These are phyloP conservation scores for Lissonota sp. DNA, from an alignment of 2,888 invertebrate genomes.

Conservation along the genomic window DNA sequence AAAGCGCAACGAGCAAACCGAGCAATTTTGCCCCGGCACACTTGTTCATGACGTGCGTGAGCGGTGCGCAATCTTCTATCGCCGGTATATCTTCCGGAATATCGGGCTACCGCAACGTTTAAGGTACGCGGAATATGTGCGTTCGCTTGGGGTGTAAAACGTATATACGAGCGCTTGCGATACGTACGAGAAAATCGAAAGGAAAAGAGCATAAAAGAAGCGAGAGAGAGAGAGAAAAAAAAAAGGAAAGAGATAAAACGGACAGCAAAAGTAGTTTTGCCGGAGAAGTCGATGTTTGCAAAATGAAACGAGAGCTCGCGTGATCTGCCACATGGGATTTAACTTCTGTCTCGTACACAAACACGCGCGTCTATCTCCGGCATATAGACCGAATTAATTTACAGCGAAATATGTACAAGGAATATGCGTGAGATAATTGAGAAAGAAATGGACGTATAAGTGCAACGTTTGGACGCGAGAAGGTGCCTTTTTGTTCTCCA, in stretches of 20 bases:
- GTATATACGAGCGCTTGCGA: conserved; percentile 42
- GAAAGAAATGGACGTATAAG: too few relatives aligned
- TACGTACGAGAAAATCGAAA: conserved; percentile 39
- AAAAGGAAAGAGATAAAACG: conserved; percentile 24
- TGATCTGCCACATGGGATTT: conserved; percentile 57
- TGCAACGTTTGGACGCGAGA: too few relatives aligned
- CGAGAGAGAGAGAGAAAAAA: conserved; percentile 32
- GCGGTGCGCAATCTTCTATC: conserved; percentile 63
- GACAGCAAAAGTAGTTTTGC: conserved; percentile 26
- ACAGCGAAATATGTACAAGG: too few relatives aligned
- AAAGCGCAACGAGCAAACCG: not conserved
- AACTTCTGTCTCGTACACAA: conserved; percentile 20
- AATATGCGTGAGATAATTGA: too few relatives aligned
- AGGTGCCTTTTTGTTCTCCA: conserved; percentile 19
- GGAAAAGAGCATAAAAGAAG: conserved; percentile 10
- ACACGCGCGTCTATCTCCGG: conserved; percentile 24
- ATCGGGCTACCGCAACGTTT: conserved; percentile 40
- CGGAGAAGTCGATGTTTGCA: conserved; percentile 23
- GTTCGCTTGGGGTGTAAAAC: conserved; percentile 6
- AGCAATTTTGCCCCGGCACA: conserved; percentile 24
- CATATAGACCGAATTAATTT: not conserved
- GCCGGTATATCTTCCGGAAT: conserved; percentile 65
- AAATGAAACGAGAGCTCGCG: conserved; percentile 52
- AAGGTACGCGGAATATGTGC: not conserved
- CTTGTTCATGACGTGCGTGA: conserved; percentile 50